These are phyloP conservation scores for Strix aluco DNA, from an alignment of 2,113 vertebrate species.

Conservation along the genomic window DNA sequence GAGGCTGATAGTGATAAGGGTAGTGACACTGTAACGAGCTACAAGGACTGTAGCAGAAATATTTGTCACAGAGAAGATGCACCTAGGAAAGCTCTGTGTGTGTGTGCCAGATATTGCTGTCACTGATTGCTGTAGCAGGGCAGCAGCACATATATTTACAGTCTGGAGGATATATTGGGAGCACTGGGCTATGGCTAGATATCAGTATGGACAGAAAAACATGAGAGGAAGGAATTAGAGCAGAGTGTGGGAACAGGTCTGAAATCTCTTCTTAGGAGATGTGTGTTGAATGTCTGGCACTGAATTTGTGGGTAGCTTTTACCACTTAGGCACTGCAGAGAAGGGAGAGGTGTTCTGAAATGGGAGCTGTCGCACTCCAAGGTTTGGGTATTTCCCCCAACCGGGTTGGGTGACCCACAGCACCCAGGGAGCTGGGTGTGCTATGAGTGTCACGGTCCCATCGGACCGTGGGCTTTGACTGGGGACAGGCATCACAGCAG, in stretches of 20 bases:
- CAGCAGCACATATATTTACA: neutral
- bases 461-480: accelerated
- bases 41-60: accelerated
- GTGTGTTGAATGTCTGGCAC: neutral
- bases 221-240: neutral
- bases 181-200: neutral
- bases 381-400: neutral
- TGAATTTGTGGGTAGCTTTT: neutral
- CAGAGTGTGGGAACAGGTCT: neutral
- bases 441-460: neutral
- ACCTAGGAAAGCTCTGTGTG: neutral
- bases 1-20: neutral
- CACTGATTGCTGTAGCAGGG: neutral
- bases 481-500: neutral
- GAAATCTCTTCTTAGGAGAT: neutral
- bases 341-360: neutral
- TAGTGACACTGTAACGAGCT: neutral
- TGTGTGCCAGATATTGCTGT: neutral
- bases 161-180: neutral
- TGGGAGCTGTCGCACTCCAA: neutral
- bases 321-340: accelerated
- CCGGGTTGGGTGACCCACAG: neutral
- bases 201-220: neutral
- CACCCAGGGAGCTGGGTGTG: neutral
- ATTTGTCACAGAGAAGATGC: neutral